Evolutionary conservation across 2,797 vertebrate genomes (phyloP).

Genomic region (Cuniculus paca): DNA sequence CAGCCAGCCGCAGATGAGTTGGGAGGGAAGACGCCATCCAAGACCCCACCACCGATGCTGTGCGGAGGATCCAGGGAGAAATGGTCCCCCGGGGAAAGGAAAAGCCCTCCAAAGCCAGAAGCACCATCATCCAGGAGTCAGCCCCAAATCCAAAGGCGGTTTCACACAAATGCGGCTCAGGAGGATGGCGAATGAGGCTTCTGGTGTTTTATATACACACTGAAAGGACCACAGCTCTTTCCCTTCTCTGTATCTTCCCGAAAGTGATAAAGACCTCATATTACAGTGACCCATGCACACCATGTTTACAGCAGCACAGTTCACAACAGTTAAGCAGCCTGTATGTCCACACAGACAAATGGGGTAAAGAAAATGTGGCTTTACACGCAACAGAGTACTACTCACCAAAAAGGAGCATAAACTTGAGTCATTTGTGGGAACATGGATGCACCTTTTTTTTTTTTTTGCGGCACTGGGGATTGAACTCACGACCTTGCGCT

Average conservation of each 20-base stretch:
- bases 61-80: neutral
- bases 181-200: neutral
- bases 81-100: neutral
- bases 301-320: neutral
- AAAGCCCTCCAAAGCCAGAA: neutral
- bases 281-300: neutral
- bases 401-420: neutral
- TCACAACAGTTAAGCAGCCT: neutral
- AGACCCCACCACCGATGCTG: neutral
- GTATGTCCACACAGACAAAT: neutral
- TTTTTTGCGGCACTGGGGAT: no score
- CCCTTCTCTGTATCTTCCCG: neutral
- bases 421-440: neutral
- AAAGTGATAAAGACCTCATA: neutral
- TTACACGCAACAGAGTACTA: neutral
- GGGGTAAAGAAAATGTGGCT: neutral
- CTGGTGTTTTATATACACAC: neutral
- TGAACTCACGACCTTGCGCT: no score
- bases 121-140: no score
- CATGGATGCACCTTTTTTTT: neutral
- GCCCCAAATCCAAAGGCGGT: neutral
- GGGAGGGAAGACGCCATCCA: neutral
- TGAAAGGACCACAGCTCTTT: neutral
- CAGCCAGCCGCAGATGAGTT: accelerated
- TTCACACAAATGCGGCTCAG: no score